These are phyloP conservation scores for Arctopsyche grandis DNA, from an alignment of 1,140 invertebrate species.

Conservation along the genomic window DNA sequence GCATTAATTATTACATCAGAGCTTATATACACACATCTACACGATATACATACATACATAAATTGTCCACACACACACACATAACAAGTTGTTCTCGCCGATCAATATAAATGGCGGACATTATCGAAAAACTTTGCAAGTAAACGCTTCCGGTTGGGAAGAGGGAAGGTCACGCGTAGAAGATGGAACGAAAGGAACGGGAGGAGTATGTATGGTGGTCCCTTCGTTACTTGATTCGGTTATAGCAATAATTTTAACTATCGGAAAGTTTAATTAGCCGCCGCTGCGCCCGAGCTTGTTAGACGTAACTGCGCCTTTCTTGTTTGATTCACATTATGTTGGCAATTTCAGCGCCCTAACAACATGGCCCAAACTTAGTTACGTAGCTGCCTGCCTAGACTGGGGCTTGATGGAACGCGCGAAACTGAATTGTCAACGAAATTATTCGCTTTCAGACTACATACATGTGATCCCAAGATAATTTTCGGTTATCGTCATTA, in stretches of 20 bases:
- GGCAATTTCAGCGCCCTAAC: conserved; percentile 33
- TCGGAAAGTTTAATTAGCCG: conserved; percentile 34
- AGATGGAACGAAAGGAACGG: no score
- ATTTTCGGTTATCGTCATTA: no score
- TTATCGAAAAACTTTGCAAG: no score
- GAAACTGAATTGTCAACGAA: conserved; percentile 42
- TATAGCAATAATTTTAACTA: conserved; percentile 28
- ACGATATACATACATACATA: no score
- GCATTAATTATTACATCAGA: conserved; percentile 25
- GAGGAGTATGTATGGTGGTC: no score
- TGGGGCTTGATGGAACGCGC: conserved; percentile 33
- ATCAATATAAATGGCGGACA: no score
- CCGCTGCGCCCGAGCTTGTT: conserved; percentile 28
- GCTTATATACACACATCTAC: background rate
- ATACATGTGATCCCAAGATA: no score
- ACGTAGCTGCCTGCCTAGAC: conserved; percentile 24
- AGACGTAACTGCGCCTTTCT: conserved; percentile 38
- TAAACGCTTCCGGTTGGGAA: no score
- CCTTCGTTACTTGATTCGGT: no score
- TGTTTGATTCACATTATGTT: conserved; percentile 39
- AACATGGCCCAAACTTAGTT: conserved; percentile 32
- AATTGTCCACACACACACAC: no score
- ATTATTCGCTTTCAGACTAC: background rate
- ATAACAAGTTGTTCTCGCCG: no score
- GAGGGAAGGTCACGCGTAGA: no score